These are phyloP conservation scores for Euproctis similis DNA, from an alignment of 2,888 invertebrate genomes.

Conservation along the genomic window DNA sequence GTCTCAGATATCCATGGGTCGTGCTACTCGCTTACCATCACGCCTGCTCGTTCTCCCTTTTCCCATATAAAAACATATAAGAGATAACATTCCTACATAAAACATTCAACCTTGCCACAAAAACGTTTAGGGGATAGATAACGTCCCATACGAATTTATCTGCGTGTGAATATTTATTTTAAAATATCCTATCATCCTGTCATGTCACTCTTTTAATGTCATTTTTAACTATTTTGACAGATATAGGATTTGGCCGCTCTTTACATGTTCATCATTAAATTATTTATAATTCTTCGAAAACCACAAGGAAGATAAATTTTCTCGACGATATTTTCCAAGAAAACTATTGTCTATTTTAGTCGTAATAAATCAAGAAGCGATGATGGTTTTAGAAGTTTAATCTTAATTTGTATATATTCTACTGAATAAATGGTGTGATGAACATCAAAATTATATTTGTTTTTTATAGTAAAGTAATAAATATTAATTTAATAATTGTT, in stretches of 20 bases:
- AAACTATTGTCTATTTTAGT: constrained; percentile 6
- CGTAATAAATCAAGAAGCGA: constrained; percentile 2
- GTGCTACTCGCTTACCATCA: too few relatives aligned
- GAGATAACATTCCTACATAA: not conserved
- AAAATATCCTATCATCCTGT: not conserved
- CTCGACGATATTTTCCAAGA: constrained; percentile 7
- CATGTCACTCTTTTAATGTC: not conserved
- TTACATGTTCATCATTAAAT: too few relatives aligned
- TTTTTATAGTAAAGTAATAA: too few relatives aligned
- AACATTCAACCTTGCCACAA: not conserved
- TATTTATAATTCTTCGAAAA: constrained; percentile 2
- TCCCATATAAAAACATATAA: constrained; percentile 6
- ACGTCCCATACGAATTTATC: not conserved
- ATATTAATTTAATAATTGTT: too few relatives aligned
- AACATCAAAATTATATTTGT: too few relatives aligned
- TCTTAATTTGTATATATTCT: constrained; percentile 6
- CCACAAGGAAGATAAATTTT: constrained; percentile 1
- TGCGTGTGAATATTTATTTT: not conserved
- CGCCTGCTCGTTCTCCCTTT: too few relatives aligned
- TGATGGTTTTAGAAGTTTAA: constrained; percentile 1
- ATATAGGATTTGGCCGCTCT: constrained; percentile 4
- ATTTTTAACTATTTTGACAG: not conserved
- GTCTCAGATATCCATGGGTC: too few relatives aligned
- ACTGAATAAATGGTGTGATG: constrained; percentile 6
- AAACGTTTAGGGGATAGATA: not conserved